Evolutionary conservation across 1,140 invertebrate genomes (phyloP), one percentile per base, ranked within the genome.

Genomic region (Drosophila bipectinata): DNA sequence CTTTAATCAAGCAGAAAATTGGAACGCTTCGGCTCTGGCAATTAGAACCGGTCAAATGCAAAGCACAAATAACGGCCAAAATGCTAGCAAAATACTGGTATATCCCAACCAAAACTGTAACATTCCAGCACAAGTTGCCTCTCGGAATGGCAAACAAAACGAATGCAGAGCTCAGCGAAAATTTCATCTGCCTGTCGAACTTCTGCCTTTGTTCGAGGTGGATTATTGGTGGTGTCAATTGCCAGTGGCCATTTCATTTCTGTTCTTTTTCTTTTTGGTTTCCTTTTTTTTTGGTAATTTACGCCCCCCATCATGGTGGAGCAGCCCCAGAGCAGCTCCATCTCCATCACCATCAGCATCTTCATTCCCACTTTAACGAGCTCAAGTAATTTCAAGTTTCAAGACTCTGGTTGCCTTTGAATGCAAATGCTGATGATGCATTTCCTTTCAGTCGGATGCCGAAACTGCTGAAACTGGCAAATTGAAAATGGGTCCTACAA

Each of bases 171-270:
- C 78, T 87, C 71, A 87, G 82, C 82, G 51, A 61, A 82, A 87
- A 82, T 75, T 81, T 53, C 67, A 69, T 69, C 67, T 57, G 77
- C 61, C 77, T 71, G 73, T 74, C 68, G 77, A 87, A 77, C 48
- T 77, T 69, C 64, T 55, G 61, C 18, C 63, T 49, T 68, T 66
- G 53, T 73, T 71, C 68, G 74, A 55, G 37, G 12, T 45, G 49
- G 82, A 68, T 87, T 87, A 87, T 84, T 84, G 81, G 82, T 87
- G 78, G 82, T 87, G 82, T 87, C 82, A 87, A 88, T 88, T 88
- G 83, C 82, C 83, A 87, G 75, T 88, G 81, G 83, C 82, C 82
- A 87, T 87, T 87, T 74, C 54, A 67, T 45, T 67, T 67, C 18
- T 49, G 59, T 26, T 44, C 47, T n/a, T 67, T 63, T 44, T 67